Evolutionary conservation across 2,888 invertebrate species (phyloP), one percentile per base, ranked within the genome.

Genomic region (Stegophylla sp.): DNA sequence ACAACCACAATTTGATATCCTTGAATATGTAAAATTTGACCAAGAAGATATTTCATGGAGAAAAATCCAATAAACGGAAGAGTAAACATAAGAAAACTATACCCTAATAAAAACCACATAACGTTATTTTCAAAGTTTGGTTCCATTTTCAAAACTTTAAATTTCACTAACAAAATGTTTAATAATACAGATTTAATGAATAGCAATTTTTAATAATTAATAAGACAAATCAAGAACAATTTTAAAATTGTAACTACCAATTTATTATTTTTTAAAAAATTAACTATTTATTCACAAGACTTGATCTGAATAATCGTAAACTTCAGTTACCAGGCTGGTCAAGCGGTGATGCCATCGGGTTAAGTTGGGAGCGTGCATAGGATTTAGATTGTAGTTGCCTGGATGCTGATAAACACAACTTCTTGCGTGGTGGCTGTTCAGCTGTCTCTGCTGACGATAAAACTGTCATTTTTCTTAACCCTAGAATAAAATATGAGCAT

Each of bases 391-490:
- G 83, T 63, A 82, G 74, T 81, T 83, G 82, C 61, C 82, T 81
- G 59, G 82, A 82, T 43, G 86, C 85, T 82, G 87, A 87, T 81
- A 87, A 85, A 84, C 88, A 87, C 84, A 87, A 85, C 85, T 87
- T 88, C 85, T 88, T 88, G 85, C 86, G 86, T 61, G 88, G 88
- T 82, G 88, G 88, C 84, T 86, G 87, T 86, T 87, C 87, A 85
- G 86, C 86, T 85, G 87, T 87, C 86, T 87, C 87, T 85, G 87
- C 87, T 86, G 87, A 87, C 86, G 87, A 87, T 87, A 88, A 86
- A 85, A 88, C 87, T 86, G 88, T 88, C 88, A 88, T 88, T 86
- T 88, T 88, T 86, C 85, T 85, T 85, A 86, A 86, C 87, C 87
- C 88, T 88, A 83, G 63, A 82, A 82, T 63, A 61, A 69, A 56